Conservation (phyloP, 2,797 vertebrate species). For the Sebastes hubbsi region DNA sequence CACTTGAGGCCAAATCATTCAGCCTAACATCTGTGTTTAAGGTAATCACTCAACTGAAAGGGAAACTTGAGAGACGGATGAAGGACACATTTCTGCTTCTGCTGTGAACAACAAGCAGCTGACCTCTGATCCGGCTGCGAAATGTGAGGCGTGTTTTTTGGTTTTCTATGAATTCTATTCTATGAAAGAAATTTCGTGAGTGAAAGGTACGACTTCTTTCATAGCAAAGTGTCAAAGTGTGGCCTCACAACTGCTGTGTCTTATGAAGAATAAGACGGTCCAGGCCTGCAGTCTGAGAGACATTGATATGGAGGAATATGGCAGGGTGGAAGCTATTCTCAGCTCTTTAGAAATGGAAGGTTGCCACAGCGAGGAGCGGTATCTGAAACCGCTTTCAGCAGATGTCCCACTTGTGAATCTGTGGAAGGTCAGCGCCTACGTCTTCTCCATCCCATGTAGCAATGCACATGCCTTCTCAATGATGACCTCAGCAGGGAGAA, state of each 20-base stretch:
- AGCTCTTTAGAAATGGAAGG: slow-evolving; percentile 10
- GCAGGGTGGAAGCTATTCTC: not conserved
- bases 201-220: not conserved
- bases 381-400: not conserved
- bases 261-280: not conserved
- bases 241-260: not conserved
- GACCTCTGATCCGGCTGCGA: not conserved
- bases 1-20: slow-evolving; percentile 36
- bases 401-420: not conserved
- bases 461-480: not conserved
- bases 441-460: not conserved
- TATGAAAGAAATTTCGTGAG: not conserved
- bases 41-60: not conserved
- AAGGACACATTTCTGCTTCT: not conserved
- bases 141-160: not conserved
- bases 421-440: not conserved
- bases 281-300: not conserved
- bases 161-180: not conserved
- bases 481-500: not conserved
- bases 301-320: not conserved
- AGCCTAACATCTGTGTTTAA: slow-evolving; percentile 20
- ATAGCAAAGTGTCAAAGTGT: not conserved
- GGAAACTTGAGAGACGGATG: not conserved
- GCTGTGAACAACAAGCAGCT: not conserved
- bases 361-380: not conserved